A percentile compares a stretch with the other conserved stretches of the same genome.
These are phyloP conservation scores for Podarcis raffonei DNA, from an alignment of 2,113 vertebrate species.

Conservation along the genomic window DNA sequence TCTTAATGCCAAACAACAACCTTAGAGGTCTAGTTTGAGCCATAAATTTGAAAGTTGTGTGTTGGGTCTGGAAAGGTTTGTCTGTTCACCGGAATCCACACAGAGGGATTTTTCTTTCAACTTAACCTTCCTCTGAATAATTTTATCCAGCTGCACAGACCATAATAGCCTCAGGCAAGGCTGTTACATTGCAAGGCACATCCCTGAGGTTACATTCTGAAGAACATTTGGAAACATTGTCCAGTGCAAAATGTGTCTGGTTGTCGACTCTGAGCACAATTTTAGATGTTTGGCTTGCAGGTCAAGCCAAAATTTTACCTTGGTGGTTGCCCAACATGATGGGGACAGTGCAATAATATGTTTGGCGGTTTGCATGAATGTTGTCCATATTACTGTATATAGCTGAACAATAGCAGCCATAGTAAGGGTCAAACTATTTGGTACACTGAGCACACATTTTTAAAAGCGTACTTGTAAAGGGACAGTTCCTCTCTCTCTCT, in stretches of 20 bases:
- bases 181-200: accelerated
- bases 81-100: not conserved
- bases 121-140: not conserved
- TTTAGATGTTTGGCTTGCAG: not conserved
- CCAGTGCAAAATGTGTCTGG: not conserved
- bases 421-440: not conserved
- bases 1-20: not conserved
- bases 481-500: not conserved
- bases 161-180: not conserved
- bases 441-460: not conserved
- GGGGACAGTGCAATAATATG: not conserved
- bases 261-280: not conserved
- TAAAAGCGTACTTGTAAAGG: not conserved
- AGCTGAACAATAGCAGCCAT: not conserved
- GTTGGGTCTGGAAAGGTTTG: not conserved
- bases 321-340: too few species aligned
- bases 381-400: not conserved
- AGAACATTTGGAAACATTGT: not conserved
- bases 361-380: not conserved
- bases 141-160: not conserved
- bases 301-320: not conserved
- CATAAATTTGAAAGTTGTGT: not conserved
- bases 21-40: not conserved
- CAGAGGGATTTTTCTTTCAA: not conserved
- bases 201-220: not conserved